Base-by-base conservation (phyloP, 2,113 vertebrate genomes). In the Monopterus albus region DNA sequence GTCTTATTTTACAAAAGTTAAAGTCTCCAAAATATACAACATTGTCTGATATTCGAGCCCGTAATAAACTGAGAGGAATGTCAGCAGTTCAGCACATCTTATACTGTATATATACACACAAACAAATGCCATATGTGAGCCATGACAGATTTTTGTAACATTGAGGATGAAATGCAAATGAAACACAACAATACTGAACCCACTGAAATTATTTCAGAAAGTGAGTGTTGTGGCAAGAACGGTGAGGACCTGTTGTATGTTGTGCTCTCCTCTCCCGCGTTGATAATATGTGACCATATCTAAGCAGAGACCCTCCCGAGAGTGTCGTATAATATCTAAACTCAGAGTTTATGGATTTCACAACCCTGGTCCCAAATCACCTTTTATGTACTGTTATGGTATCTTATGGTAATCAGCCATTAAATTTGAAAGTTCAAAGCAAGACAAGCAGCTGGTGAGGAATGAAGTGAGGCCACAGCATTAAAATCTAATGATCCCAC, bases 11-110 rank as follows among this genome's bases (percentile, higher is more conserved):
- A 78, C 79, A 83, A 82, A 74, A 53, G 26, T 14, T 20, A 50
- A 51, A 52, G 42, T 66, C 58, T 83, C 65, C 49, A 70, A 68
- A 84, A 84, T 82, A 71, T 78, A 79, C 79, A 81, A 45, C 25
- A 47, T 65, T 58, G 31, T 69, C 51, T 43, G 43, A 58, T 58
- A 45, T 45, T 58, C 58, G 72, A 70, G 49, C 68, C 70, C 28
- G 6, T 81, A 59, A 56, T 36, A 65, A 13, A 49, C 40, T 28
- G 52, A 68, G 63, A 86, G 70, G 73, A 72, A 78, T 72, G 62
- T 58, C 20, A 70, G 71, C 56, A 45, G 70, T 47, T 65, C 52
- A 61, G 51, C 43, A 38, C 68, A 43, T 49, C 55, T 58, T 26
- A 20, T 42, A 68, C 59, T 62, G 50, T 43, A 28, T 52, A 5